These are phyloP conservation scores for Actinia equina DNA, from an alignment of 64 coral and sea anemone genomes.

Conservation along the genomic window DNA sequence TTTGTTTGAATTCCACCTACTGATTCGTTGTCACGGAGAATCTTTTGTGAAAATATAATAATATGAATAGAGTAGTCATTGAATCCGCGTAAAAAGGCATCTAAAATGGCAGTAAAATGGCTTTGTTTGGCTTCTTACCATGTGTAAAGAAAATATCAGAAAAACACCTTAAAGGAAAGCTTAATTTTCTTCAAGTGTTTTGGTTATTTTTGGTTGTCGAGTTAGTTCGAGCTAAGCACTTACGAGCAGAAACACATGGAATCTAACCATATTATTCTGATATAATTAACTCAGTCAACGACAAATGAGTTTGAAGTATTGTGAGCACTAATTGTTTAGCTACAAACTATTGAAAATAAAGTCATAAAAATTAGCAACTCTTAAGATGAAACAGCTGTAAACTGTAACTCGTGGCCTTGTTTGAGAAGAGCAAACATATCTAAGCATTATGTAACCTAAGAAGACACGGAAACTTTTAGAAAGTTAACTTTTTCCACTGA, in stretches of 20 bases:
- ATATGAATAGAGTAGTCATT: neutral
- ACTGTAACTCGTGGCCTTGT: neutral
- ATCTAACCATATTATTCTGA: too few relatives aligned
- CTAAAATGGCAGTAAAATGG: too few relatives aligned
- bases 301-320: too few relatives aligned
- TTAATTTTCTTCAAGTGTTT: too few relatives aligned
- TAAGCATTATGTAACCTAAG: neutral
- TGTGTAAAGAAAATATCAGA: too few relatives aligned
- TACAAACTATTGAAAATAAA: neutral
- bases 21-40: neutral
- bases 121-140: too few relatives aligned
- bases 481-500: neutral
- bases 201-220: too few relatives aligned
- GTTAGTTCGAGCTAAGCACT: too few relatives aligned
- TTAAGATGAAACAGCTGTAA: neutral
- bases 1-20: neutral
- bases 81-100: neutral
- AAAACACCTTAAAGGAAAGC: too few relatives aligned
- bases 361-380: neutral
- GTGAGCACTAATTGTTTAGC: neutral
- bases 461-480: neutral
- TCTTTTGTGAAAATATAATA: neutral
- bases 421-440: neutral
- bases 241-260: too few relatives aligned
- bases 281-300: too few relatives aligned